These are phyloP conservation scores for Pomatostomus ruficeps DNA, from an alignment of 2,113 vertebrate genomes.

Conservation along the genomic window DNA sequence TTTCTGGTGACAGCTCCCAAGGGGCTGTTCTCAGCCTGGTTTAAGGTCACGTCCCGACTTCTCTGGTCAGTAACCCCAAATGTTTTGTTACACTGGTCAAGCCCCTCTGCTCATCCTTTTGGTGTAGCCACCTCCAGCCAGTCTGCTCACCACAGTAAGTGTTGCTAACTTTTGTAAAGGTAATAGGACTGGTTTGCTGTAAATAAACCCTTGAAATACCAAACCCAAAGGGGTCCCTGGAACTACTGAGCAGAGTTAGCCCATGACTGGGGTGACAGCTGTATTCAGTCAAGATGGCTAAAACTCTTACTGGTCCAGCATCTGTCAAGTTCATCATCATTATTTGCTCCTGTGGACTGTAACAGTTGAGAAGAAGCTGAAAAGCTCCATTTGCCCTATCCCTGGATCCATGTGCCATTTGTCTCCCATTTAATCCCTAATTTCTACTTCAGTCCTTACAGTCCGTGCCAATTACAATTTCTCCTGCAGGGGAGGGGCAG, in stretches of 20 bases:
- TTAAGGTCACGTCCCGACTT: background rate
- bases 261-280: background rate
- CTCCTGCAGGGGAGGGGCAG: background rate
- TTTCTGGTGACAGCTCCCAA: background rate
- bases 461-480: background rate
- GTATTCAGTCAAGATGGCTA: background rate
- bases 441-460: background rate
- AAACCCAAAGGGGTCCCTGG: background rate
- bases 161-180: background rate
- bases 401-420: background rate
- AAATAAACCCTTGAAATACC: background rate
- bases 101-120: background rate
- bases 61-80: background rate
- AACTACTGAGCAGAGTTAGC: background rate
- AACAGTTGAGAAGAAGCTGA: background rate
- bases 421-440: background rate
- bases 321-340: background rate
- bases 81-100: background rate
- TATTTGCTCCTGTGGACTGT: background rate
- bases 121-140: rapidly evolving
- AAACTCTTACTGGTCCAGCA: background rate
- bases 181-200: background rate
- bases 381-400: background rate
- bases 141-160: background rate
- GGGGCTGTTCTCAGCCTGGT: background rate